Evolutionary conservation across 2,113 vertebrate genomes (phyloP), one percentile per base, ranked within the genome.

Genomic region (Chloropsis cyanopogon): DNA sequence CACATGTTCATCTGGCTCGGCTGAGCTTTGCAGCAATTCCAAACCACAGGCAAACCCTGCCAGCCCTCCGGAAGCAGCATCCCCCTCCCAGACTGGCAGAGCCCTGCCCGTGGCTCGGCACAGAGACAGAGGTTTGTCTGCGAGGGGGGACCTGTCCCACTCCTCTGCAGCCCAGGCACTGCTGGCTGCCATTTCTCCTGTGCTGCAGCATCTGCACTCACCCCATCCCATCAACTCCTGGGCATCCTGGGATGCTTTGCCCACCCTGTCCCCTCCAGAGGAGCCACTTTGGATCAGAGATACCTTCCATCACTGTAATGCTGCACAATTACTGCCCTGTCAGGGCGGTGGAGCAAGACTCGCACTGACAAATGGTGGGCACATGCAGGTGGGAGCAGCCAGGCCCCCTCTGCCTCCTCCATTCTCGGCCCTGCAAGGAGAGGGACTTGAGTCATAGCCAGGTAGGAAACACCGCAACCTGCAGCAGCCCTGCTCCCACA

Each of bases 1-100:
- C 88, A 91, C 73, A 63, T 79, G 91, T 87, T 95, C 91, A 56
- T 86, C 93, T 95, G 95, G 77, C 69, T n/a, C 12, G 1, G 49
- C 47, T 44, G 72, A 91, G 54, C 73, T 71, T n/a, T n/a, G 53
- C 73, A 69, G 61, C 65, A 3, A 28, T 79, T 64, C 65, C 68
- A 82, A 84, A 42, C 33, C 37, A 4, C 0, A 8, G 22, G n/a
- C 46, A 69, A 60, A 41, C 21, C 37, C 57, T 71, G 77, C 73
- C 89, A 92, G 78, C 37, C 49, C 61, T 49, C n/a, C 0, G 8
- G 65, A 86, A 86, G 57, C 1, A 0, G 72, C 68, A 82, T 9
- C 68, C 79, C 37, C 25, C 0, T 6, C 9, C 29, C 1, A 1
- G 71, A 14, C 59, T 92, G 93, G 69, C 87, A 84, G 24, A 84